Evolutionary conservation across 2,113 vertebrate genomes (phyloP), one percentile per base, ranked within the genome.

Genomic region (Neofelis nebulosa): DNA sequence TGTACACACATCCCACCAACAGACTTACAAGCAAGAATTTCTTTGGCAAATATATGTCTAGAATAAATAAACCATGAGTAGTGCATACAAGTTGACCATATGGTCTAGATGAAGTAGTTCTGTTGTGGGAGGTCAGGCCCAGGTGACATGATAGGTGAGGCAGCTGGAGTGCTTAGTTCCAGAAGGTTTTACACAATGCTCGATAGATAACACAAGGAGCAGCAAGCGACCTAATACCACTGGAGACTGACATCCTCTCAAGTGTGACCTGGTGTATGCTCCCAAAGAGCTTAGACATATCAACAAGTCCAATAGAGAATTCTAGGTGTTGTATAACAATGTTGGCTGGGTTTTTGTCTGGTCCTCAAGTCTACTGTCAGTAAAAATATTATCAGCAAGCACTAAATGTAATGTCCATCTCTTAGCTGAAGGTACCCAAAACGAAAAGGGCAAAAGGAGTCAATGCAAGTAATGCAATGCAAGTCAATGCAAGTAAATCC

Each of bases 321-420:
- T 78, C 41, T 82, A 76, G 63, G 33, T 33, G n/a, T 74, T 71
- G 10, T 36, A 7, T 3, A 61, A 55, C n/a, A 92, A 66, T 36
- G 68, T 36, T 69, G 76, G n/a, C n/a, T 57, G 73, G 33, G 23
- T 83, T 41, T 97, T 94, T 50, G 15, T 81, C 74, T 94, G 33
- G 27, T 48, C n/a, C 7, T 18, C 25, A 89, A 83, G 73, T n/a
- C 21, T 57, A 66, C n/a, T 71, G 3, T 83, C 10, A 55, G 18
- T 74, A 74, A 92, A 89, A 92, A 66, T 87, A 74, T 57, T 73
- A 52, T 50, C 33, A 73, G 65, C 45, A 83, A 73, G 14, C 14
- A 31, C 13, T 21, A 50, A 78, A 38, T 91, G 69, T 74, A 68
- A 96, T 36, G 18, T n/a, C 27, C 87, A 0, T 45, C 80, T 92